phyloP scores from a whole-genome alignment of 1,140 invertebrate species.

The Drosophila pachea region DNA sequence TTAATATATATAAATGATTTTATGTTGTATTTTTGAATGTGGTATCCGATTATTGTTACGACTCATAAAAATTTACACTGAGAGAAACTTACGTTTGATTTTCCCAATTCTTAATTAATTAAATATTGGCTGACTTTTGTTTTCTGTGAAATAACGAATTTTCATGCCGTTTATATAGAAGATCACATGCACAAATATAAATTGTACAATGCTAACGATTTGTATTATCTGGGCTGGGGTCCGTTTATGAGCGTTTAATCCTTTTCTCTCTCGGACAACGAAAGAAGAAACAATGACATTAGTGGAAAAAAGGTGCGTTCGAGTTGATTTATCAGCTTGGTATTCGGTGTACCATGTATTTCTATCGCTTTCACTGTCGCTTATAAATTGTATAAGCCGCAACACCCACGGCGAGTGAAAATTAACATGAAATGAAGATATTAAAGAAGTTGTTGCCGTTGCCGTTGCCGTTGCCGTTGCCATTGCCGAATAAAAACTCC shows the following conservation, averaged over 20 bases:
- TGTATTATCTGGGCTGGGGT: constrained; percentile 7
- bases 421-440: constrained; percentile 63
- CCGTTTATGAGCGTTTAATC: constrained; percentile 66
- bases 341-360: constrained; percentile 50
- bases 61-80: not conserved
- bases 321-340: constrained; percentile 58
- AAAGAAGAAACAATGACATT: constrained; percentile 27
- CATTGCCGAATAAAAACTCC: no score
- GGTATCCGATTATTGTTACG: not conserved
- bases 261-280: constrained; percentile 43
- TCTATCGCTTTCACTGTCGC: constrained; percentile 71
- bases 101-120: constrained; percentile 9
- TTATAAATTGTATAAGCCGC: constrained; percentile 44
- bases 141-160: constrained; percentile 33
- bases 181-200: constrained; percentile 16
- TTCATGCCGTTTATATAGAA: constrained; percentile 21
- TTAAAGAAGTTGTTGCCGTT: constrained; percentile 51
- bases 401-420: constrained; percentile 57
- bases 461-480: no score
- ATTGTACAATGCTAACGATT: constrained; percentile 24
- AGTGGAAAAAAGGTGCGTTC: constrained; percentile 55
- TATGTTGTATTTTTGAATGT: not conserved
- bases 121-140: constrained; percentile 34
- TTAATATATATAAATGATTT: not conserved
- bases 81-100: not conserved